Base-by-base conservation (phyloP, 2,113 vertebrate species). In the Barbus barbus region DNA sequence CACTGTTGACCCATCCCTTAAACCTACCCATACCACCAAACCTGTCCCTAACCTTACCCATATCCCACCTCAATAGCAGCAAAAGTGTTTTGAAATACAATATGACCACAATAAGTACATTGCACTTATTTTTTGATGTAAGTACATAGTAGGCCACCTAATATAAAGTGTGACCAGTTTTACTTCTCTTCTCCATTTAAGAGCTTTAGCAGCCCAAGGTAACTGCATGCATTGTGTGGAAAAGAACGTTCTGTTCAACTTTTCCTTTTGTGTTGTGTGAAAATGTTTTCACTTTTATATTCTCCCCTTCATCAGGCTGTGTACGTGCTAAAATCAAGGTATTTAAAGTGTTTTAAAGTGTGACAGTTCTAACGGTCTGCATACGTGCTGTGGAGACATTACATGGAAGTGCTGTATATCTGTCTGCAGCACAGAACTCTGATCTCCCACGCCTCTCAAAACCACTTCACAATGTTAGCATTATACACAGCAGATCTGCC, bases 401-500 rank as follows among this genome's bases (percentile, higher is more conserved):
- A 81, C 75, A 18, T 76, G 63, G 79, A 86, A 69, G 77, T 76
- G 31, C 51, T 67, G 41, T 67, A 48, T 46, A 65, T 74, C 44
- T 83, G 58, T 77, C 41, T 74, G 53, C 26, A 74, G 53, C 83
- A 81, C 85, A 84, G 51, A 83, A 79, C 83, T 84, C 78, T 51
- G 78, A 84, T 79, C 87, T 18, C 81, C 83, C 63, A 3, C 78
- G 87, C 86, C 83, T 86, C 84, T 87, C 79, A 82, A 69, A 81
- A 78, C 78, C 46, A 82, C 90, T 88, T 53, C 92, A 92, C 91
- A 92, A 91, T 91, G 87, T 85, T 58, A 80, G 88, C 67, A 85
- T 87, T 56, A 86, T 92, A 92, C 90, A 91, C 90, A 26, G 26
- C 87, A 88, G 92, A 92, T 93, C 82, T 3, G 8, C n/a, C 81